Evolutionary conservation across 2,113 vertebrate species (phyloP).

Genomic region (Myrmophylax atrothorax): DNA sequence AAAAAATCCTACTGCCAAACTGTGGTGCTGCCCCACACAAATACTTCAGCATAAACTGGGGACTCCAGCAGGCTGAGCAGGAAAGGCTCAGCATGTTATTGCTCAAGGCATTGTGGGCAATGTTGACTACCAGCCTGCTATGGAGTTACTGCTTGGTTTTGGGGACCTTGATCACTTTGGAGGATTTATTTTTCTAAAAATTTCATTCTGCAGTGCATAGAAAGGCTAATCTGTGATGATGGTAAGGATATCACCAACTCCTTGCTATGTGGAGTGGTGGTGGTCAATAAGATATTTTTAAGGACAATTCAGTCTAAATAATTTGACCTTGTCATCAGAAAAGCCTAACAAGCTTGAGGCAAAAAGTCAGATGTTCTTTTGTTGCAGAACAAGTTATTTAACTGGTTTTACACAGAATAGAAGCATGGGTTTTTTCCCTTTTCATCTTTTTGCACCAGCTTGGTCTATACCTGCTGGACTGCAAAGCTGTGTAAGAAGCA

Average conservation of each 20-base stretch:
- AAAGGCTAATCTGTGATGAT: not conserved
- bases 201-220: not conserved
- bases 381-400: not conserved
- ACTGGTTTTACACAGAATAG: not conserved
- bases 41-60: not conserved
- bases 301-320: constrained; percentile 8
- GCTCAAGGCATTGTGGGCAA: not conserved
- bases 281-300: not conserved
- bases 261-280: not conserved
- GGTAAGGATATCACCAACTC: not conserved
- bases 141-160: not conserved
- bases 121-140: not conserved
- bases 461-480: not conserved
- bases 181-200: not conserved
- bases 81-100: not conserved
- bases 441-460: not conserved
- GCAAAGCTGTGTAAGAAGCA: not conserved
- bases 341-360: not conserved
- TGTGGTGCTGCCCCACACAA: not conserved
- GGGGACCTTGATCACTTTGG: not conserved
- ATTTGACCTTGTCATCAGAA: not conserved
- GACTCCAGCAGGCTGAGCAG: no score
- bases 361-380: not conserved
- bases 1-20: not conserved
- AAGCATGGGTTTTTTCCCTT: not conserved